These are phyloP conservation scores for Lymantria dispar DNA, from an alignment of 2,888 invertebrate species.

Conservation along the genomic window DNA sequence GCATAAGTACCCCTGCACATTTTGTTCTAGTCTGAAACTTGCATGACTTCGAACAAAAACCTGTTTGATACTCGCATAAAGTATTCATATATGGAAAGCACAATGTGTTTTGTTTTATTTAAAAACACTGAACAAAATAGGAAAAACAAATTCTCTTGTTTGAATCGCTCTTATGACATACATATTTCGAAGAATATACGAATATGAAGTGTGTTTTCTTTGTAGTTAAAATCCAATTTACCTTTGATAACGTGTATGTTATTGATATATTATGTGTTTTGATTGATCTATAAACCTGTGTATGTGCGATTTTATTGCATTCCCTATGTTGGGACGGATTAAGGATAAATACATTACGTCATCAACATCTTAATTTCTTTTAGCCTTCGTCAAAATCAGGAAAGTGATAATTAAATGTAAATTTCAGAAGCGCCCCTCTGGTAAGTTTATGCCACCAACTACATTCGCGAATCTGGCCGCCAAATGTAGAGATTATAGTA, in stretches of 20 bases:
- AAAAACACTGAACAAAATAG: conserved; percentile 7
- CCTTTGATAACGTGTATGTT: conserved; percentile 57
- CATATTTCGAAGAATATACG: no score
- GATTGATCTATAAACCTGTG: no score
- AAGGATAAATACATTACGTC: no score
- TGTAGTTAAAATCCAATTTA: conserved; percentile 54
- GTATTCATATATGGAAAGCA: conserved; percentile 22
- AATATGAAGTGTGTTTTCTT: conserved; percentile 27
- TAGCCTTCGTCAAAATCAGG: no score
- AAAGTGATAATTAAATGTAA: no score
- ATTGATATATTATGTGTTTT: conserved; percentile 46
- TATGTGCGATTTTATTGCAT: conserved; percentile 14
- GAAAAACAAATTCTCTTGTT: conserved; percentile 10
- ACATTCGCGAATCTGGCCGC: no score
- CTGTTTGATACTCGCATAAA: conserved; percentile 11
- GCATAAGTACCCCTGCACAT: background rate
- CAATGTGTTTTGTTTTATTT: conserved; percentile 20
- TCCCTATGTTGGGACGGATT: background rate
- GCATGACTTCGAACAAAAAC: conserved; percentile 16
- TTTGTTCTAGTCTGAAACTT: conserved; percentile 9
- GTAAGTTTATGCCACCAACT: no score
- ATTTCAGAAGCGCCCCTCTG: no score
- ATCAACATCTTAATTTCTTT: no score
- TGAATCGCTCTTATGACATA: conserved; percentile 9
- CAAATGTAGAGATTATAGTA: no score